Percentiles rank a stretch among this genome's conserved stretches.
phyloP scores from a whole-genome alignment of 2,113 vertebrate genomes.

The Leptobrachium ailaonicum region DNA sequence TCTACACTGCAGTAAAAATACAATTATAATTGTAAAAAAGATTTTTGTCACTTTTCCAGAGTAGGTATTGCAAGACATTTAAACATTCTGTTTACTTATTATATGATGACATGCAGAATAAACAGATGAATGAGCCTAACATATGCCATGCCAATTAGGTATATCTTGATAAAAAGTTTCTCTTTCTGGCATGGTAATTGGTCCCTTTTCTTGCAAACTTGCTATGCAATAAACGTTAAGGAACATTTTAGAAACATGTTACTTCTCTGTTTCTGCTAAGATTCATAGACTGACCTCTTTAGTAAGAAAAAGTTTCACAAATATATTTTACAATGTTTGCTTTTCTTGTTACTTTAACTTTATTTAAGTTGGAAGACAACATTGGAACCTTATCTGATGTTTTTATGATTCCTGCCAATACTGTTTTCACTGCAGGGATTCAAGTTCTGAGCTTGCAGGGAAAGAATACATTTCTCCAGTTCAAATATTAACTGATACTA shows the following conservation, averaged over 20 bases:
- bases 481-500: conserved; percentile 32
- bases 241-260: not conserved
- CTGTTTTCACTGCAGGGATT: conserved; percentile 18
- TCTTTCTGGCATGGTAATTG: not conserved
- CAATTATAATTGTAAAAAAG: too few species aligned
- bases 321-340: too few species aligned
- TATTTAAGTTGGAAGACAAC: conserved; percentile 14
- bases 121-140: too few species aligned
- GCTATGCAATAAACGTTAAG: not conserved
- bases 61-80: too few species aligned
- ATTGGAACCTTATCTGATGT: conserved; percentile 15
- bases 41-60: too few species aligned
- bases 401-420: conserved; percentile 8
- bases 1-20: too few species aligned
- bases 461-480: conserved; percentile 31
- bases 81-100: too few species aligned
- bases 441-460: not conserved
- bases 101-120: too few species aligned
- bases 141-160: too few species aligned
- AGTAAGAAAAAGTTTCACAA: too few species aligned
- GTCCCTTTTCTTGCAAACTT: not conserved
- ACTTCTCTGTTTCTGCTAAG: too few species aligned
- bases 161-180: not conserved
- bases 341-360: not conserved
- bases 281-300: too few species aligned